Conservation (phyloP, 1,140 invertebrate species). For the Ephestia elutella region DNA sequence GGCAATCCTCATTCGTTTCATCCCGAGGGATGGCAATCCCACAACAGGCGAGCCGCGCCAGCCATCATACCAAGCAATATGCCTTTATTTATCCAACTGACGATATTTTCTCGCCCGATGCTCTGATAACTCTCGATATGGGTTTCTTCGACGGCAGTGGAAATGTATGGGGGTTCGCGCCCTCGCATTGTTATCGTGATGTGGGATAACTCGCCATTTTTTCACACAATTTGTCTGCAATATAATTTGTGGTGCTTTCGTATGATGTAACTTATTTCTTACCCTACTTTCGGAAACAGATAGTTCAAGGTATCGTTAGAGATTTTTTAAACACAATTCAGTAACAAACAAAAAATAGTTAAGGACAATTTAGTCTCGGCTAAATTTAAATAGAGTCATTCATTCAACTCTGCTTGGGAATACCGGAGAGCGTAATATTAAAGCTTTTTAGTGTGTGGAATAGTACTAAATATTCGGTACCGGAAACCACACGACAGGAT, state of each 20-base stretch:
- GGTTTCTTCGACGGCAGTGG: conserved; percentile 23
- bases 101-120: conserved; percentile 35
- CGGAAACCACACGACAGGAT: too few species aligned
- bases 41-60: conserved; percentile 19
- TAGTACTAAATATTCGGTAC: too few species aligned
- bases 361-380: too few species aligned
- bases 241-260: background rate
- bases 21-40: conserved; percentile 38
- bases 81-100: conserved; percentile 48
- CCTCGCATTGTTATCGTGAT: conserved; percentile 7
- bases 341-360: too few species aligned
- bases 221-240: conserved; percentile 4
- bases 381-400: too few species aligned
- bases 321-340: too few species aligned
- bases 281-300: background rate
- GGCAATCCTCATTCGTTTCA: conserved; percentile 41
- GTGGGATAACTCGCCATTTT: conserved; percentile 3
- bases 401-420: too few species aligned
- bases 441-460: too few species aligned
- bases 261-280: background rate
- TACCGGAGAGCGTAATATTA: too few species aligned
- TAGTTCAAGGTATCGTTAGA: too few species aligned
- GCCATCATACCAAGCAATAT: conserved; percentile 38
- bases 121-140: conserved; percentile 38
- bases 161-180: conserved; percentile 18